Conservation (phyloP, 2,888 invertebrate genomes). For the Busseola fusca region DNA sequence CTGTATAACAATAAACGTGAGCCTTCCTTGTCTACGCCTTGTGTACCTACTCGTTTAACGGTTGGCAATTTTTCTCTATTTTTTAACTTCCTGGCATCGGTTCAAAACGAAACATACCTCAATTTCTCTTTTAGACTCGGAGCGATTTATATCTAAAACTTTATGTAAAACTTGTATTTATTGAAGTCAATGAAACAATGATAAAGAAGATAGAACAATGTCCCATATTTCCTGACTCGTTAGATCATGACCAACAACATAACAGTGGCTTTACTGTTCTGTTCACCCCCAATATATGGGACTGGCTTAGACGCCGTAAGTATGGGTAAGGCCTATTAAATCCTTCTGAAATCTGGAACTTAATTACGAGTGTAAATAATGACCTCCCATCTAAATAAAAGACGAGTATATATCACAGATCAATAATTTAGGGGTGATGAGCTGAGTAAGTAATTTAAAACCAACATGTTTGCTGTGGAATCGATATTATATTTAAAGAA, state of each 20-base stretch:
- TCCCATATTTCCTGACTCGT: not conserved
- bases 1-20: conserved; percentile 25
- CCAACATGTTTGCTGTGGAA: not conserved
- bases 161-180: conserved; percentile 25
- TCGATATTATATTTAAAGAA: conserved; percentile 4
- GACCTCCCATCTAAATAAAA: not conserved
- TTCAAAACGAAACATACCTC: conserved; percentile 55
- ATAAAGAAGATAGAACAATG: not conserved
- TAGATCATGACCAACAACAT: not conserved
- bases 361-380: conserved; percentile 29
- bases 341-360: conserved; percentile 16
- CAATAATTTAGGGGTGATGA: conserved; percentile 1
- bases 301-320: not conserved
- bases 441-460: not conserved
- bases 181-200: conserved; percentile 5
- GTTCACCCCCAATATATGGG: not conserved
- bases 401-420: conserved; percentile 6
- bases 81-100: conserved; percentile 55
- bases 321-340: not conserved
- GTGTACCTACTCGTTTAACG: conserved; percentile 41
- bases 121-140: conserved; percentile 51
- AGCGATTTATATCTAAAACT: conserved; percentile 41
- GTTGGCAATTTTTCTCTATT: conserved; percentile 54
- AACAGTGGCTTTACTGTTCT: not conserved
- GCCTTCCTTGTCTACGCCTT: conserved; percentile 46